These are phyloP conservation scores for Petroica traversi DNA, from an alignment of 2,113 vertebrate genomes.

Conservation along the genomic window DNA sequence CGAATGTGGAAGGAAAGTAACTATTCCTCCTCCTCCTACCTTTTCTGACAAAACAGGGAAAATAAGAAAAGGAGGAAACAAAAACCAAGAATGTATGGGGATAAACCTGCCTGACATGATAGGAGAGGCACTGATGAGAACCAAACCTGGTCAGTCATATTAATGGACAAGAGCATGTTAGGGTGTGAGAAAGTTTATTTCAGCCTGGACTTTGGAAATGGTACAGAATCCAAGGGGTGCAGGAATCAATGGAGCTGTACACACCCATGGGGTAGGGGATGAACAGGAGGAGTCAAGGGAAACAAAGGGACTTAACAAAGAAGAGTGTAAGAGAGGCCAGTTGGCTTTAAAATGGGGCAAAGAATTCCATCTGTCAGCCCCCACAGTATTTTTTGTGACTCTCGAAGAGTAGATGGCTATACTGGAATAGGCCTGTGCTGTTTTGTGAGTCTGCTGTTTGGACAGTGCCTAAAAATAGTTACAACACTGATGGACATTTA, in stretches of 20 bases:
- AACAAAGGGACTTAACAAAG: background rate
- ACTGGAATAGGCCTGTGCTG: background rate
- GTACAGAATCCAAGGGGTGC: rapidly evolving
- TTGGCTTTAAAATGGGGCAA: background rate
- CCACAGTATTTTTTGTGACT: background rate
- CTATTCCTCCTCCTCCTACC: background rate
- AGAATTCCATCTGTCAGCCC: background rate
- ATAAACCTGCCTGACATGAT: background rate
- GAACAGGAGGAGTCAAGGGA: background rate
- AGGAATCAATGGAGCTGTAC: background rate
- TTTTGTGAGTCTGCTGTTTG: background rate
- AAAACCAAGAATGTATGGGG: background rate
- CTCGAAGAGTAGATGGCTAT: background rate
- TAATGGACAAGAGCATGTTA: background rate
- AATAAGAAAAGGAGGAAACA: background rate
- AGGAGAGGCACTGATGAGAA: background rate
- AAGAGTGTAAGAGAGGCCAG: background rate
- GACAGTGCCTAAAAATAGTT: background rate
- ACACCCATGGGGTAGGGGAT: too few species aligned
- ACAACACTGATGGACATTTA: background rate
- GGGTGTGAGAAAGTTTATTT: background rate
- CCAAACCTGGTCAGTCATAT: background rate
- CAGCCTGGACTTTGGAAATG: background rate
- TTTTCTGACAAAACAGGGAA: background rate
- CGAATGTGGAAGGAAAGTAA: background rate